A percentile compares a stretch with the other conserved stretches of the same genome.
phyloP scores from a whole-genome alignment of 2,113 vertebrate genomes.

The Elanus axillaris region DNA sequence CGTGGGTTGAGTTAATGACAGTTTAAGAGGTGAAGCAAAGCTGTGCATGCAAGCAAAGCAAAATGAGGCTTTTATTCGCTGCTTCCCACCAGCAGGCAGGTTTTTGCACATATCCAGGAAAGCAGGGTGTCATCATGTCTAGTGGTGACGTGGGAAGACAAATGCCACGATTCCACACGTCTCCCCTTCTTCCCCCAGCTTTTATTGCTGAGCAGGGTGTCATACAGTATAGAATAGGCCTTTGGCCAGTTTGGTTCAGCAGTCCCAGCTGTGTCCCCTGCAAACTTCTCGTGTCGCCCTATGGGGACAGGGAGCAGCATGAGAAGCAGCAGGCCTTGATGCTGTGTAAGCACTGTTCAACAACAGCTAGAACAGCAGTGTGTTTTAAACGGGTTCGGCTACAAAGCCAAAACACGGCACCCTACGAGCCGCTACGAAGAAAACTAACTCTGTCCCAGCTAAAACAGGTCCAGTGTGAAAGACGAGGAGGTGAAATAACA shows the following conservation, averaged over 20 bases:
- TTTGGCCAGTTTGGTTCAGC: not conserved
- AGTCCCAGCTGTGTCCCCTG: not conserved
- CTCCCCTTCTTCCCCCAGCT: not conserved
- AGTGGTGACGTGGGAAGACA: not conserved
- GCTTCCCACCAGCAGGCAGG: not conserved
- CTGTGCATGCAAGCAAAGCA: not conserved
- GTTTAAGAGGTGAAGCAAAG: not conserved
- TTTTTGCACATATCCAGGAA: not conserved
- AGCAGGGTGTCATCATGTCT: not conserved
- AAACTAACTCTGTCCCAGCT: not conserved
- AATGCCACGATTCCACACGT: fast-evolving
- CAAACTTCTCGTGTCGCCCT: not conserved
- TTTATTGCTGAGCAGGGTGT: not conserved
- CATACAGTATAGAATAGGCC: too few relatives aligned
- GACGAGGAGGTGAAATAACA: not conserved
- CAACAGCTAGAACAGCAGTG: too few relatives aligned
- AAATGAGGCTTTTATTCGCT: not conserved
- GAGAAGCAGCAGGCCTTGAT: not conserved
- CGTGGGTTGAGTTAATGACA: not conserved
- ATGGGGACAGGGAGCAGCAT: fast-evolving
- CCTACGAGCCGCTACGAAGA: not conserved
- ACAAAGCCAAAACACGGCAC: not conserved
- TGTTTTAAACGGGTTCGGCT: not conserved
- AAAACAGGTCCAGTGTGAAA: not conserved
- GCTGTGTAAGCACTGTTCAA: not conserved